These are phyloP conservation scores for Neofelis nebulosa DNA, from an alignment of 2,113 vertebrate genomes.

Conservation along the genomic window DNA sequence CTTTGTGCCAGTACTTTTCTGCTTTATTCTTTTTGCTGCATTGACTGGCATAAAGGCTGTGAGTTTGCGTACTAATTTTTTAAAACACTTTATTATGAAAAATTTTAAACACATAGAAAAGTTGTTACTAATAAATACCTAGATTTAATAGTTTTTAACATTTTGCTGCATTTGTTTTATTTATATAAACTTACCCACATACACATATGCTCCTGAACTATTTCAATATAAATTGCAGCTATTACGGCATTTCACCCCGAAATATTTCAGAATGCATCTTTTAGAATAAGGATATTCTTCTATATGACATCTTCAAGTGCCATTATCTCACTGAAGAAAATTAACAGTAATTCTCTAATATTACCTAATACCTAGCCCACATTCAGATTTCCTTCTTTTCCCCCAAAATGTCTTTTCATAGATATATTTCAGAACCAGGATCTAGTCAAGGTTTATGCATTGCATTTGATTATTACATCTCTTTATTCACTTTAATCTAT, in stretches of 20 bases:
- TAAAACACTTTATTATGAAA: not conserved
- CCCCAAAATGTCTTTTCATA: slow-evolving; percentile 11
- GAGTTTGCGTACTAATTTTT: slow-evolving; percentile 36
- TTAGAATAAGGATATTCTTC: slow-evolving; percentile 10
- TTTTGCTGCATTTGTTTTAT: slow-evolving; percentile 40
- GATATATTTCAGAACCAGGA: slow-evolving; percentile 6
- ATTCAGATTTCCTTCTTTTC: not conserved
- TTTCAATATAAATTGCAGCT: slow-evolving; percentile 37
- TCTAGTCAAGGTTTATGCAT: not conserved
- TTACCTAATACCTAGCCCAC: not conserved
- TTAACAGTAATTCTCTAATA: slow-evolving; percentile 26
- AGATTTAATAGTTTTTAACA: slow-evolving; percentile 32
- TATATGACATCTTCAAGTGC: not conserved
- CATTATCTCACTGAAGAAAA: slow-evolving; percentile 43
- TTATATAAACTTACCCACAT: not conserved
- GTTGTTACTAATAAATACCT: not conserved
- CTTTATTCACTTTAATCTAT: slow-evolving; percentile 6
- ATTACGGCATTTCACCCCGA: not conserved
- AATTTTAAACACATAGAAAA: too few relatives aligned
- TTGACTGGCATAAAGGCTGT: not conserved
- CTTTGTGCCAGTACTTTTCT: not conserved
- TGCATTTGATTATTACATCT: slow-evolving; percentile 15
- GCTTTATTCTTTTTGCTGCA: not conserved
- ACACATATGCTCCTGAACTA: slow-evolving; percentile 1
- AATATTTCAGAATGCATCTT: slow-evolving; percentile 19